phyloP scores from a whole-genome alignment of 2,888 invertebrate species.

The Muscina levida region DNA sequence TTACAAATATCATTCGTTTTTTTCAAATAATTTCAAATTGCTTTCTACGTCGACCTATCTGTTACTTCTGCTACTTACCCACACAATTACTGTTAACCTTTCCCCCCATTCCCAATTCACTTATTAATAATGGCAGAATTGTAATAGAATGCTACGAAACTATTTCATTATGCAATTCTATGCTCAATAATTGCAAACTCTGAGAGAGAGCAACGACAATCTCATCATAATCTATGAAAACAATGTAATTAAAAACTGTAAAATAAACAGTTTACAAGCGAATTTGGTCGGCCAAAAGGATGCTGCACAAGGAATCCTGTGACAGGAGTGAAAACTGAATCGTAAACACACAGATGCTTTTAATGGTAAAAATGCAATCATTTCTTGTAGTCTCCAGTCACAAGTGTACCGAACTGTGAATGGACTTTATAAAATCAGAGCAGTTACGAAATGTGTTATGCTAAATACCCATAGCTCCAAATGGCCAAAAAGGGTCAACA shows the following conservation, averaged over 20 bases:
- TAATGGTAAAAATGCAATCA: constrained; percentile 24
- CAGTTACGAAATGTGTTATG: constrained; percentile 41
- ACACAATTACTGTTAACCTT: too few relatives aligned
- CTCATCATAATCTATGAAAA: constrained; percentile 31
- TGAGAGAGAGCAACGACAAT: constrained; percentile 21
- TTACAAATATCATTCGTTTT: too few relatives aligned
- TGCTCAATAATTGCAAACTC: background rate
- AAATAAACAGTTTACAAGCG: constrained; percentile 37
- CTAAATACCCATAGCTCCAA: constrained; percentile 27
- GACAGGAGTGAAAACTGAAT: constrained; percentile 6
- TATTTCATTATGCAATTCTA: constrained; percentile 5
- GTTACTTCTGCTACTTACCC: too few relatives aligned
- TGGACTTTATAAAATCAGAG: constrained; percentile 24
- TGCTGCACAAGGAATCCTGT: background rate
- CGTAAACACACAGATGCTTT: constrained; percentile 38
- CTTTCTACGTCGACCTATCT: too few relatives aligned
- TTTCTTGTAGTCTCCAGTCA: constrained; percentile 11
- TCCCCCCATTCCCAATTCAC: too few relatives aligned
- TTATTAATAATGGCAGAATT: too few relatives aligned
- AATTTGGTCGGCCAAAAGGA: constrained; percentile 6
- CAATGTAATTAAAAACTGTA: constrained; percentile 49
- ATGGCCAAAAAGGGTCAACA: constrained; percentile 37
- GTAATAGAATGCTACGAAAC: background rate
- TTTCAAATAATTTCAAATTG: too few relatives aligned
- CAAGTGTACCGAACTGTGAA: background rate